Base-by-base conservation (phyloP, 2,888 invertebrate species). In the Sceliomorpha sp. region DNA sequence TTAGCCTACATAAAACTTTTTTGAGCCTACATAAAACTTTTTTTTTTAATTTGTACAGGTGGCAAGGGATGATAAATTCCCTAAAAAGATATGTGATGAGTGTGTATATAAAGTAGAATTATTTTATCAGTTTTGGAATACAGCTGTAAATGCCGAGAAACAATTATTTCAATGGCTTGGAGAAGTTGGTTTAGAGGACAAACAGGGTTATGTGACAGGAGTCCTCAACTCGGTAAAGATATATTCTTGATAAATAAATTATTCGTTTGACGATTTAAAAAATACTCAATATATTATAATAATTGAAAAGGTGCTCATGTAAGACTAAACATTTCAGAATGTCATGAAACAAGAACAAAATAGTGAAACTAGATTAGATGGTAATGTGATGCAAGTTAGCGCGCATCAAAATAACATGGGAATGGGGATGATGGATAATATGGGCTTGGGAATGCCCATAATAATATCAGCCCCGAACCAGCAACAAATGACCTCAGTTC, bases 61-160 rank as follows among this genome's bases (percentile, higher is more conserved):
- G 69, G 89, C 90, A 67, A 90, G 90, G 81, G 92, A 92, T 76
- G 93, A 94, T 85, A 90, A 90, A 80, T 89, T 94, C 79, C 93
- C 94, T 48, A 92, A 93, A 88, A 93, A 91, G 85, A 92, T 94
- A 77, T 94, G 94, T 84, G 92, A 93, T 85, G 91, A 91, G 73
- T 94, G 94, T 86, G 91, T 92, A 85, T 92, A 91, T 83, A 93
- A 93, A 90, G 90, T 94, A 81, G 93, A 93, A 80, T 91, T 92
- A 85, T 90, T 92, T 77, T 93, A 93, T 86, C 91, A 93, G 85
- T 94, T 94, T 87, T 93, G 93, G 89, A 93, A 92, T 81, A 92
- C 92, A 77, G 91, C 92, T 45, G 91, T 91, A 6, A 92, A 91
- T 86, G 91, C 92, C 29, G 93, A 93, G 79, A 91, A 92, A 73